Evolutionary conservation across 2,797 vertebrate species (phyloP), one percentile per base, ranked within the genome.

Genomic region (Falco rusticolus): DNA sequence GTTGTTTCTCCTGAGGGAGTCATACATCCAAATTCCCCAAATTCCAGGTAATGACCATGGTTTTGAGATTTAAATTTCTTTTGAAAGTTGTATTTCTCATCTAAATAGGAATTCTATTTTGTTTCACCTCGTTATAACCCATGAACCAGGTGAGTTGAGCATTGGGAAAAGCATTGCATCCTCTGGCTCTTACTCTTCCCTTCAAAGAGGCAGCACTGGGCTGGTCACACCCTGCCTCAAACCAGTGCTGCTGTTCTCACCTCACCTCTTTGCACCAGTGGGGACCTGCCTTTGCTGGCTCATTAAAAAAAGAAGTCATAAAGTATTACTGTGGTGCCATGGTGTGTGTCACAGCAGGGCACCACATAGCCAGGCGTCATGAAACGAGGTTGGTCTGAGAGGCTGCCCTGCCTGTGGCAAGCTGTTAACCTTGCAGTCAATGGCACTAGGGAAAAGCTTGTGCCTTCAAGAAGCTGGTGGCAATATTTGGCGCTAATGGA

Each of bases 271-370:
- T 2, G 3, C 78, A 69, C 84, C 66, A 43, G 29, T 37, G 61
- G 76, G 85, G 85, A 93, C 76, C 50, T 71, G 82, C 61, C 79
- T 93, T 83, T 88, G 65, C 72, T 71, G 72, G 50, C 86, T 87
- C 54, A 57, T 77, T 45, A 45, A 45, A 72, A 87, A 68, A 74
- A 95, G 87, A 39, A 9, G 33, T 92, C 84, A 65, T 93, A 61
- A 96, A 97, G 81, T 78, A 91, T 86, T 91, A 41, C 78, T 78
- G 43, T 64, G 33, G 28, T 91, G 76, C 65, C 2, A 5, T 24
- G 39, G 45, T 75, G 61, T 78, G 89, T 77, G 91, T 89, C 91
- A 61, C 84, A 69, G 75, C 6, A 1, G 83, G 84, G 89, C 68
- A 34, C 28, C 0, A 1, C 1, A 5, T 60, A 89, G 47, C 68